Evolutionary conservation across 2,888 invertebrate species (phyloP), one percentile per base, ranked within the genome.

Genomic region (Morpho achilles): DNA sequence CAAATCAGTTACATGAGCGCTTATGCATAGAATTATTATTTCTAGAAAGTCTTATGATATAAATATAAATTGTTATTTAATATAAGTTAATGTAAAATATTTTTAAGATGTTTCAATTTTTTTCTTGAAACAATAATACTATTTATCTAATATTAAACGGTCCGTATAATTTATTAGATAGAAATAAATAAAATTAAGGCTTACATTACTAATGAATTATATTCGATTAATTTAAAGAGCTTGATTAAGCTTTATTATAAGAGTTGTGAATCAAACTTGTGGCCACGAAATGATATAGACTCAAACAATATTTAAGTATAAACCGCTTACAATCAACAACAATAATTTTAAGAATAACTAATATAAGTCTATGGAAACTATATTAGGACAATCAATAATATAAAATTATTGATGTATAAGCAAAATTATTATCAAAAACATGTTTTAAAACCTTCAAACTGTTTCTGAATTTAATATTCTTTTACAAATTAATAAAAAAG

Each of bases 241-340:
- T 90, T 90, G 80, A 84, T 77, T 74, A 88, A 88, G 89, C 90
- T 90, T 90, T 90, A 90, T 88, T 80, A 82, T 79, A 80, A 87
- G 90, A 83, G 89, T 89, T 90, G 90, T 90, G 89, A 89, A 89
- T 86, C 87, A 86, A 89, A 88, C 87, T 79, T 86, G 87, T 86
- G 87, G 88, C 89, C 89, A 88, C 79, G 76, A 84, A 85, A 81
- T 69, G 71, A 71, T 80, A 62, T 84, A 86, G 79, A 82, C 75
- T 79, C 80, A 75, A 80, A 77, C 68, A 77, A 79, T 84, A 85
- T 22, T 23, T 54, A 48, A 41, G 80, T 68, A 71, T 82, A 74
- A 71, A 69, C 57, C 73, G 80, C 83, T 84, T 82, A 77, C 81
- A 80, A 78, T 9, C 22, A 22, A 50, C 41, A 6, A 32, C 16